Conservation (phyloP, 2,113 vertebrate species). For the Neopipo cinnamomea region DNA sequence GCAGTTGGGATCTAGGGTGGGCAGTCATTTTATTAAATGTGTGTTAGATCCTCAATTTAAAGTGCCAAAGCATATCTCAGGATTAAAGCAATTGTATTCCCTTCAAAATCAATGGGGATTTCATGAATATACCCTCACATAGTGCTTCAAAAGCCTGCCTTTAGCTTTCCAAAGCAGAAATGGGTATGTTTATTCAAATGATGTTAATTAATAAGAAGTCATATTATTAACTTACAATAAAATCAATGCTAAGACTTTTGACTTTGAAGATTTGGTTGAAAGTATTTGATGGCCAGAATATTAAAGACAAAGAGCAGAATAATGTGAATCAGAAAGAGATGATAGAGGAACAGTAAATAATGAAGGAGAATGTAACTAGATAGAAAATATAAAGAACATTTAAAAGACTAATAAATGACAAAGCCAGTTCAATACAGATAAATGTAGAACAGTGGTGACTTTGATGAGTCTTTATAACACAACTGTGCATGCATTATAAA, state of each 20-base stretch:
- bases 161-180: not conserved
- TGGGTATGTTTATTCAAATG: not conserved
- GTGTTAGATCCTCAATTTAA: not conserved
- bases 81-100: not conserved
- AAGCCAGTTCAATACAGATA: conserved; percentile 55
- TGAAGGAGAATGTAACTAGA: conserved; percentile 33
- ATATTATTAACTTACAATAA: not conserved
- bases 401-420: conserved; percentile 66
- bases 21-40: not conserved
- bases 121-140: not conserved
- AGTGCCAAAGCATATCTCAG: not conserved
- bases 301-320: conserved; percentile 4
- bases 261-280: conserved; percentile 33
- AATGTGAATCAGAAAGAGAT: not conserved
- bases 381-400: conserved; percentile 42
- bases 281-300: not conserved
- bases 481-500: conserved; percentile 54
- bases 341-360: conserved; percentile 44
- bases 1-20: not conserved
- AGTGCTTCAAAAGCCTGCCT: not conserved
- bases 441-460: conserved; percentile 56
- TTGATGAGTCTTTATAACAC: conserved; percentile 65
- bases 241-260: not conserved
- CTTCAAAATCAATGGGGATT: not conserved
- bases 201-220: not conserved